Base-by-base conservation (phyloP, 2,888 invertebrate genomes). In the Acronicta leporina region DNA sequence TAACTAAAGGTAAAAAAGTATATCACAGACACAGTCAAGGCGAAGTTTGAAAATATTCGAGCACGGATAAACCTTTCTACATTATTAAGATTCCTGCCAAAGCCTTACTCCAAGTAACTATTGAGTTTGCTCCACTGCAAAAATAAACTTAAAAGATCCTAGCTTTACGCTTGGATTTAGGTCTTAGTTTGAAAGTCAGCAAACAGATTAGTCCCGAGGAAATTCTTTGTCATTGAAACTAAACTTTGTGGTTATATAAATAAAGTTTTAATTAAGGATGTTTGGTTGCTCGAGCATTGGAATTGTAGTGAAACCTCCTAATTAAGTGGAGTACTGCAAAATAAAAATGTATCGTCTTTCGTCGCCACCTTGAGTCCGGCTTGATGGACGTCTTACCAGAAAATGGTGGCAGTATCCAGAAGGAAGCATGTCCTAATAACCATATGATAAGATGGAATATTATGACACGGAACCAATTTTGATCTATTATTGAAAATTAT, bases 1-100 rank as follows among this genome's bases (percentile, higher is more conserved):
- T 27, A 27, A 2, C 2, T 3, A 20, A 20, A 27, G 27, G 27
- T 27, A 27, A 27, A 27, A 27, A 27, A 5, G 27, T 27, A 7
- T n/a, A n/a, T n/a, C n/a, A n/a, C n/a, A n/a, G n/a, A 10, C 33
- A 2, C 11, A 2, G 11, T 33, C 10, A 33, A 0, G 33, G 10
- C 11, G 11, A 11, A 33, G 10, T 10, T 5, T 3, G 33, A 38
- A 58, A 14, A 42, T 38, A 25, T 41, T 50, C 14, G 3, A 25
- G 40, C 35, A 35, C 20, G n/a, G 20, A 20, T n/a, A 48, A 66
- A 64, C 58, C 48, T 72, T 27, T 72, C 14, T 41, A 53, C 27
- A 35, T 35, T 58, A 58, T 53, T 49, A 43, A 15, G 40, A 45
- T 48, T 16, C 27, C 3, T 25, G 5, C 10, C 25, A 50, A 51